These are phyloP conservation scores for Apamea monoglypha DNA, from an alignment of 2,888 invertebrate genomes.

Conservation along the genomic window DNA sequence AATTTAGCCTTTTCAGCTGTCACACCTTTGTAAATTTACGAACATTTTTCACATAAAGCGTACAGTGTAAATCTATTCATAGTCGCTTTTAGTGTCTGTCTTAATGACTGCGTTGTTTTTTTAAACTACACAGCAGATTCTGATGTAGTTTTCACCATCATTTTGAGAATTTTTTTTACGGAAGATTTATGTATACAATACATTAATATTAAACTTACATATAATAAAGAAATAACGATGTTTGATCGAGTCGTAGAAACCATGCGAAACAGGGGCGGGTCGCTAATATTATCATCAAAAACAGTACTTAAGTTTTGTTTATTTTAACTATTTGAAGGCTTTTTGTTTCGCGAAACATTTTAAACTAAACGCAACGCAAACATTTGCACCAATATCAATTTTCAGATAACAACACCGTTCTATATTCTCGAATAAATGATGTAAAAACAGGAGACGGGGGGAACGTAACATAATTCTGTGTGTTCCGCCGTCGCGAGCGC, in stretches of 20 bases:
- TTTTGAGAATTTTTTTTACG: not conserved
- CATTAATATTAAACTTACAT: not conserved
- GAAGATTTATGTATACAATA: not conserved
- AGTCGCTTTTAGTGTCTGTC: not conserved
- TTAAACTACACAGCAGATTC: not conserved
- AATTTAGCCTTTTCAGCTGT: not conserved
- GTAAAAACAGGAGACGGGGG: conserved; percentile 78
- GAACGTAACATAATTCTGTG: conserved; percentile 79
- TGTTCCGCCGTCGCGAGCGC: conserved; percentile 74
- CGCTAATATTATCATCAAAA: not conserved
- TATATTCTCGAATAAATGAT: conserved; percentile 77
- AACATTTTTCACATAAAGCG: not conserved
- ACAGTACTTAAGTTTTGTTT: not conserved
- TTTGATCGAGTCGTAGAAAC: not conserved
- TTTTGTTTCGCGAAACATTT: not conserved
- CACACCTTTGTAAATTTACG: not conserved
- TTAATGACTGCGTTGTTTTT: not conserved
- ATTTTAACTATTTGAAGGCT: not conserved
- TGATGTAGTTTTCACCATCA: not conserved
- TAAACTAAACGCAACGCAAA: conserved; percentile 30
- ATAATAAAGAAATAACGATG: not conserved
- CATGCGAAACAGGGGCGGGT: not conserved
- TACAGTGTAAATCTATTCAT: not conserved
- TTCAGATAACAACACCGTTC: conserved; percentile 71
- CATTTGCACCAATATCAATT: conserved; percentile 68